Evolutionary conservation across 2,113 vertebrate genomes (phyloP).

Genomic region (Limanda limanda): DNA sequence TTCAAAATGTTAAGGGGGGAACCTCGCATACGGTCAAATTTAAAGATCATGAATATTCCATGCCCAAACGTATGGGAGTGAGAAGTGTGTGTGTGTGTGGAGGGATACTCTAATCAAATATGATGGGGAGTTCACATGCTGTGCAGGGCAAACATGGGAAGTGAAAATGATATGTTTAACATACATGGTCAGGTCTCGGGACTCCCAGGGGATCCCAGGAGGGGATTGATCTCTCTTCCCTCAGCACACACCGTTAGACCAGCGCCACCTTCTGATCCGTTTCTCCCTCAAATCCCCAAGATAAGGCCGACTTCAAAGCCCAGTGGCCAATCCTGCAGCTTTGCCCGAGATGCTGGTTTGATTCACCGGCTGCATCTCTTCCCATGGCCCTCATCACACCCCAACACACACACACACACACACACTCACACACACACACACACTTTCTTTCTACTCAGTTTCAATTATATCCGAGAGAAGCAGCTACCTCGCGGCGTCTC

Average conservation of each 20-base stretch:
- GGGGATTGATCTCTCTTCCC: slow-evolving; percentile 70
- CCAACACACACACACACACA: slow-evolving; percentile 5
- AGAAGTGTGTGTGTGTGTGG: not conserved
- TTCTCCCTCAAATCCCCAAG: slow-evolving; percentile 61
- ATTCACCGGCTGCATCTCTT: slow-evolving; percentile 67
- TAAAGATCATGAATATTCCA: slow-evolving; percentile 63
- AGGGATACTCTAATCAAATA: slow-evolving; percentile 39
- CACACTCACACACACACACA: not conserved
- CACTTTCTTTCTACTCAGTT: slow-evolving; percentile 17
- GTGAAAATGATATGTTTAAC: slow-evolving; percentile 74
- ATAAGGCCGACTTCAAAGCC: slow-evolving; percentile 79
- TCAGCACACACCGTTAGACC: slow-evolving; percentile 52
- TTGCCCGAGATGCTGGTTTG: slow-evolving; percentile 72
- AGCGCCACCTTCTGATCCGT: slow-evolving; percentile 64
- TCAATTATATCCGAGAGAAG: slow-evolving; percentile 36
- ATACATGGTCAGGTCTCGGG: slow-evolving; percentile 67
- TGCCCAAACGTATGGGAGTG: slow-evolving; percentile 25
- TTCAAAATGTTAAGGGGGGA: slow-evolving; percentile 44
- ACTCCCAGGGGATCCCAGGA: slow-evolving; percentile 45
- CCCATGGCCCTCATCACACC: slow-evolving; percentile 57
- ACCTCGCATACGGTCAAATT: slow-evolving; percentile 43
- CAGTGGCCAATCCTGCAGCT: slow-evolving; percentile 69
- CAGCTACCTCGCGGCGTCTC: slow-evolving; percentile 20
- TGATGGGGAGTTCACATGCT: slow-evolving; percentile 50
- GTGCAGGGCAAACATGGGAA: slow-evolving; percentile 50